Evolutionary conservation across 1,140 invertebrate species (phyloP), one percentile per base, ranked within the genome.

Genomic region (Sweltsa coloradensis): DNA sequence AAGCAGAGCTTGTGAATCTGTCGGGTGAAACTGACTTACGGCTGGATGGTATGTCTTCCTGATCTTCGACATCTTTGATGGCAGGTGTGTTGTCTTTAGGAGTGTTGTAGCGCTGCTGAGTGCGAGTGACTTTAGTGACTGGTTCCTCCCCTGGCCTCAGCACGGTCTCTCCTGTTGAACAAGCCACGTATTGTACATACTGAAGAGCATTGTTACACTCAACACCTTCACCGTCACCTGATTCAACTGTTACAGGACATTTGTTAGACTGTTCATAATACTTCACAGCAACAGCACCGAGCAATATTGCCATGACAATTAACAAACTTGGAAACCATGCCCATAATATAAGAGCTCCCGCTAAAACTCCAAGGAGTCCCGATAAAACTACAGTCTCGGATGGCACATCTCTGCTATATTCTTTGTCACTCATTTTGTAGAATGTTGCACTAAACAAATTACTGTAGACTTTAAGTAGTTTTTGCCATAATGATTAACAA

Each of bases 91-190:
- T 29, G n/a, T 18, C 55, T 47, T 24, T 52, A 1, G 57, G 55
- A 4, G 45, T 57, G 19, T 55, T 42, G 45, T 60, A 62, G 3
- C 45, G 49, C 57, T 81, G 82, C 45, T 76, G 72, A 11, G 78
- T 78, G 37, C 76, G 70, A 36, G 74, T 78, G 27, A 81, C 69
- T 50, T 75, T 70, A 14, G 78, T 78, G 42, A 71, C 70, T 2
- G 80, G 79, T 56, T 75, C 71, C 26, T 74, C 65, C 37, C 77
- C 78, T 61, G 77, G 23, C 14, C 37, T 16, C 7, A 13, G 4
- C 9, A 47, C 46, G 16, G 22, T 47, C 25, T 47, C 46, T 23
- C 46, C 46, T 47, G 46, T 18, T 24, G 23, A 37, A n/a, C n/a
- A n/a, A n/a, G n/a, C n/a, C n/a, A n/a, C n/a, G n/a, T n/a, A n/a